Base-by-base conservation (phyloP, 2,888 invertebrate species). In the Drosophila flavopinicola region DNA sequence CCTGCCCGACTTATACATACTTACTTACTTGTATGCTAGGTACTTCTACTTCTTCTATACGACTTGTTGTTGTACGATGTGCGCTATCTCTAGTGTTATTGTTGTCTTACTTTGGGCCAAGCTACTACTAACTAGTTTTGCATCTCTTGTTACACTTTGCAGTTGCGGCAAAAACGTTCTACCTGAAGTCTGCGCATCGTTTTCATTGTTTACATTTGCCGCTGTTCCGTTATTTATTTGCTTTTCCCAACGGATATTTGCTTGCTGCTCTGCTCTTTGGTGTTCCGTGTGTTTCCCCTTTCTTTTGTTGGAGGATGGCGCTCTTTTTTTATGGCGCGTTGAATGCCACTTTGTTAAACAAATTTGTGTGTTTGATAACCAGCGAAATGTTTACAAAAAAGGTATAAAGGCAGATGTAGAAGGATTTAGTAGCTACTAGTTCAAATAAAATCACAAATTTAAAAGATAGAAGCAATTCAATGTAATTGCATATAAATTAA, bases 321-420 rank as follows among this genome's bases (percentile, higher is more conserved):
- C n/a, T n/a, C n/a, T n/a, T 71, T 76, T 69, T 82, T 85, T 82
- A 83, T 78, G 67, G 65, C 56, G 66, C 68, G 63, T 37, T 72
- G 67, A 85, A 82, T 70, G 68, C 51, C 78, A 85, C 70, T 85
- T 78, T 78, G 70, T 71, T 83, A 64, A 87, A 75, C 85, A 87
- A 85, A 85, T 72, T 65, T 47, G 66, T 41, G 35, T 69, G 63
- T 51, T 41, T 41, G 41, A 47, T 42, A 64, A 42, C 51, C 51
- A 56, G 29, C 56, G 13, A 48, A 41, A 27, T 15, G n/a, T n/a
- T 27, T 17, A 23, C 3, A 3, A 25, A 4, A 7, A 11, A 11
- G 3, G 6, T 29, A 35, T 13, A n/a, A n/a, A n/a, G n/a, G n/a
- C n/a, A n/a, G n/a, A n/a, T n/a, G n/a, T n/a, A n/a, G n/a, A n/a